Evolutionary conservation across 2,888 invertebrate genomes (phyloP).

Genomic region (Tromatobia lineatoria): DNA sequence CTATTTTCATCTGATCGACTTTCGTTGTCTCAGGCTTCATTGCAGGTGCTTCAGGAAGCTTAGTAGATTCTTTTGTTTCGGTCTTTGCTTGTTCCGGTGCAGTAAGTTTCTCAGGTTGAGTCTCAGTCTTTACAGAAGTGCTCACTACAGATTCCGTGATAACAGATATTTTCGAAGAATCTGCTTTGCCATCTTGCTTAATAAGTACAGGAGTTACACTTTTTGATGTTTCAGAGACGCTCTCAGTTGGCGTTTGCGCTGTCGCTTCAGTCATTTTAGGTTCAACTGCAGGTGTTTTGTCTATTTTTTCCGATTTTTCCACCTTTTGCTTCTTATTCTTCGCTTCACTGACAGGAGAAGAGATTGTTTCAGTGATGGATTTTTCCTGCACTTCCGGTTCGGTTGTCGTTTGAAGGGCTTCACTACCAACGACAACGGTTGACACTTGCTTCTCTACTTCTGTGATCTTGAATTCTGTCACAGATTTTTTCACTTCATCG

Average conservation of each 20-base stretch:
- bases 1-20: constrained; percentile 56
- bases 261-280: constrained; percentile 48
- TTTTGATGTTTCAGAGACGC: constrained; percentile 26
- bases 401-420: neutral
- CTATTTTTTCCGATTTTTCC: constrained; percentile 9
- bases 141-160: constrained; percentile 32
- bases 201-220: constrained; percentile 42
- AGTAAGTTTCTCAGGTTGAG: constrained; percentile 19
- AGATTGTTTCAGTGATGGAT: neutral
- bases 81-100: constrained; percentile 13
- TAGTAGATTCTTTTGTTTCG: constrained; percentile 47
- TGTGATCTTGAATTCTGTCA: neutral
- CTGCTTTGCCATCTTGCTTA: constrained; percentile 51
- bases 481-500: constrained; percentile 16
- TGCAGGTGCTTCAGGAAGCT: constrained; percentile 53
- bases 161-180: constrained; percentile 27
- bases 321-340: constrained; percentile 62
- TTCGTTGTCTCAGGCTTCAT: constrained; percentile 52
- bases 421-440: neutral
- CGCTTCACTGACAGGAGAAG: neutral
- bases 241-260: constrained; percentile 42
- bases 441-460: constrained; percentile 13
- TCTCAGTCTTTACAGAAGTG: constrained; percentile 13
- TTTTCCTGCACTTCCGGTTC: constrained; percentile 10
- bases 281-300: constrained; percentile 36